Base-by-base conservation (phyloP, 2,113 vertebrate genomes). In the Anser brachyrhynchus region DNA sequence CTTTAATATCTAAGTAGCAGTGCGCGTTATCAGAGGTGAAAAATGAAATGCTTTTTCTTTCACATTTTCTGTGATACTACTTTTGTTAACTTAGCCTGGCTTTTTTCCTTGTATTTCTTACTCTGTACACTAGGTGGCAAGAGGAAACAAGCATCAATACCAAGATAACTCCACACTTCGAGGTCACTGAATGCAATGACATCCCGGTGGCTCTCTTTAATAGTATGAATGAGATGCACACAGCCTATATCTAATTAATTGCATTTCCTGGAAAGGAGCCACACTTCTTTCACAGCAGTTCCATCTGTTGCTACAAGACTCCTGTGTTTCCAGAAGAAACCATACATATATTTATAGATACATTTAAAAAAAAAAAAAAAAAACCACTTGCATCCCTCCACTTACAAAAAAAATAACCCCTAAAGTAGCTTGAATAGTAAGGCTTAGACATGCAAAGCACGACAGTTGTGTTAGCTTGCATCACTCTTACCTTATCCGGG, bases 81-180 rank as follows among this genome's bases (percentile, higher is more conserved):
- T 16, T 74, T 52, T 23, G 5, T 69, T 77, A 31, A n/a, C 2
- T 54, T 59, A 26, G 22, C 39, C 7, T 81, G 31, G 35, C 33
- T n/a, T 86, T 90, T 84, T 58, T 54, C 61, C 44, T 78, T 94
- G 41, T 89, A 29, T 77, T 71, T 90, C n/a, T 90, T 66, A 65
- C 58, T 91, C 15, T 84, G 12, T 46, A 76, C 94, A 84, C 69
- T 12, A 62, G 83, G 59, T 92, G 95, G 96, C 91, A 93, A 69
- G 4, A 71, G n/a, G 82, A 95, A 94, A 69, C 57, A 91, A 79
- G 35, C n/a, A 39, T 61, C 54, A 44, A 0, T 52, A 35, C 58
- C 49, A 5, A 57, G 11, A 3, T 43, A 44, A 41, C 9, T 2
- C 9, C 49, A 41, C 51, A 4, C 22, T 43, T 79, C 5, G 7